Evolutionary conservation across 2,888 invertebrate species (phyloP).

Genomic region (Cantharis lateralis): DNA sequence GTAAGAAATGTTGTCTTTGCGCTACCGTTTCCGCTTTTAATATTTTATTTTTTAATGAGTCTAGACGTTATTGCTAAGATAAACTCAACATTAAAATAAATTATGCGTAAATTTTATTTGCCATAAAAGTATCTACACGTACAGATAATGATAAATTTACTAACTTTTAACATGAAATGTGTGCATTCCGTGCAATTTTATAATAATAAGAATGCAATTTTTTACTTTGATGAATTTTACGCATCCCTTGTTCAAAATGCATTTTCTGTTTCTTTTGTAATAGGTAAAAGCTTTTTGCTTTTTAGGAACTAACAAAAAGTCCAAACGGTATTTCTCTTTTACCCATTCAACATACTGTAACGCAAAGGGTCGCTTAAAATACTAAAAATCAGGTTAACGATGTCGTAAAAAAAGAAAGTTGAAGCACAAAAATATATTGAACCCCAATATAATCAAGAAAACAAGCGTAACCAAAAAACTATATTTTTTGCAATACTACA

Average conservation of each 20-base stretch:
- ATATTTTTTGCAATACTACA: neutral
- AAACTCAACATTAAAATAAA: conserved; percentile 19
- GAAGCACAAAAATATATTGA: neutral
- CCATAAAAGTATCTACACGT: conserved; percentile 23
- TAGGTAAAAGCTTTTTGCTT: neutral
- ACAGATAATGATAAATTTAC: conserved; percentile 8
- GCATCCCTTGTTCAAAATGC: neutral
- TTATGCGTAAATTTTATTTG: conserved; percentile 22
- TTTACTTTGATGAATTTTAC: neutral
- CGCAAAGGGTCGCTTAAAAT: conserved; percentile 3
- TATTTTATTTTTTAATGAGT: conserved; percentile 27
- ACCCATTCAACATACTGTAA: conserved; percentile 3
- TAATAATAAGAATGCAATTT: neutral
- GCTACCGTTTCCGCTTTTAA: conserved; percentile 17
- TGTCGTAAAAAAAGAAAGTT: conserved; percentile 9
- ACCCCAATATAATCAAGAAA: conserved; percentile 1
- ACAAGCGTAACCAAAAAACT: conserved; percentile 4
- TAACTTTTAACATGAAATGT: conserved; percentile 14
- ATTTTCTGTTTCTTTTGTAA: neutral
- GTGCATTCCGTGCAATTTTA: neutral
- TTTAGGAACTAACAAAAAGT: neutral
- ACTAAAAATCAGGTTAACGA: conserved; percentile 4
- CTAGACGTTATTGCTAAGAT: conserved; percentile 29
- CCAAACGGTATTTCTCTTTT: conserved; percentile 4
- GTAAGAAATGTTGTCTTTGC: conserved; percentile 10